Percentiles rank a stretch among this genome's conserved stretches.
phyloP scores from a whole-genome alignment of 2,888 invertebrate species.

The Cataglyphis cursor region DNA sequence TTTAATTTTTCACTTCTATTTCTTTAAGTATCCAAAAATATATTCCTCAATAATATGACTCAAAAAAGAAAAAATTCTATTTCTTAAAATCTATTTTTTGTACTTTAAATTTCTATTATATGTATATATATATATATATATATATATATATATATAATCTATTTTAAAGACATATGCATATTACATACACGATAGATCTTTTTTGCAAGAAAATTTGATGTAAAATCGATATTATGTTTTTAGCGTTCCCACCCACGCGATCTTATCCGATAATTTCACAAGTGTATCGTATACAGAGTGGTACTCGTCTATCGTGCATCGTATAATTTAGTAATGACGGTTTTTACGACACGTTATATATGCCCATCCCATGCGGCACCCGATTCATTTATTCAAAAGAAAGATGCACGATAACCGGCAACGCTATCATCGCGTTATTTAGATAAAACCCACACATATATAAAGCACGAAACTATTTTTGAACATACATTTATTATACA shows the following conservation, averaged over 20 bases:
- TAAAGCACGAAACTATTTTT: background rate
- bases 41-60: background rate
- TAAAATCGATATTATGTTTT: background rate
- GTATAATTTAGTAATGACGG: conserved; percentile 49
- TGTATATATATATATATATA: no score
- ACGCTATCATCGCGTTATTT: background rate
- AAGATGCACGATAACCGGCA: conserved; percentile 17
- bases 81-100: background rate
- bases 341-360: conserved; percentile 18
- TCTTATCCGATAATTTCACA: conserved; percentile 9
- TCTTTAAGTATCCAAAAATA: background rate
- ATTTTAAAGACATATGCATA: background rate
- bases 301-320: background rate
- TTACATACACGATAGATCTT: background rate
- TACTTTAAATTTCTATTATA: background rate
- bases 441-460: background rate
- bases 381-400: conserved; percentile 12
- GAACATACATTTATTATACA: background rate
- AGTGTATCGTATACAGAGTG: conserved; percentile 9
- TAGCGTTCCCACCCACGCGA: background rate
- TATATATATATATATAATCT: background rate
- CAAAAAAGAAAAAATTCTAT: no score
- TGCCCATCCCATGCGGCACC: background rate
- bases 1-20: background rate
- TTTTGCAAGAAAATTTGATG: background rate